These are phyloP conservation scores for Eulemur albifrons DNA, from an alignment of 2,797 vertebrate genomes.

Conservation along the genomic window DNA sequence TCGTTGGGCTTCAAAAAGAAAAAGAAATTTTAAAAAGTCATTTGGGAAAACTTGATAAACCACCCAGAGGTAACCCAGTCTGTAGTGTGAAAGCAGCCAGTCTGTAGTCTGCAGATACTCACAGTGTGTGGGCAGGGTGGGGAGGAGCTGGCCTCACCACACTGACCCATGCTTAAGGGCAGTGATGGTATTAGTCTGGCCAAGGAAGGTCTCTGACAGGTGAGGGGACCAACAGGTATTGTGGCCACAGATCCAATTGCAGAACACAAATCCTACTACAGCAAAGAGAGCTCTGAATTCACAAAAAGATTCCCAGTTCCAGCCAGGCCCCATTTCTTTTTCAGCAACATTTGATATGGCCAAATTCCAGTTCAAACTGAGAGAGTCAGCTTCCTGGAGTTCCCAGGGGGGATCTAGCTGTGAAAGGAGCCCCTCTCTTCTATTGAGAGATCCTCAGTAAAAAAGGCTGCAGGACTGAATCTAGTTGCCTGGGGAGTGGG, in stretches of 20 bases:
- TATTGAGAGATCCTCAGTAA: background rate
- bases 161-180: background rate
- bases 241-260: conserved; percentile 7
- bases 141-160: background rate
- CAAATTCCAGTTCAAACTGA: conserved; percentile 60
- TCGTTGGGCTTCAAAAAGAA: background rate
- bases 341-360: conserved; percentile 65
- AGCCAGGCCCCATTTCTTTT: conserved; percentile 45
- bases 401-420: background rate
- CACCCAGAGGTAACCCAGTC: background rate
- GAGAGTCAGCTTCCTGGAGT: conserved; percentile 29
- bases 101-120: conserved; percentile 9
- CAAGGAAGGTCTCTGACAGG: conserved; percentile 12
- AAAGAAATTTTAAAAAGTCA: background rate
- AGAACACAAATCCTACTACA: conserved; percentile 33
- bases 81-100: background rate
- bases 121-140: background rate
- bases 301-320: conserved; percentile 52
- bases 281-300: conserved; percentile 36
- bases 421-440: conserved; percentile 63
- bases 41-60: conserved; percentile 23
- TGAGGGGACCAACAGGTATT: background rate
- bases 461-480: background rate
- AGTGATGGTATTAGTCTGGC: background rate
- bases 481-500: background rate